Conservation (phyloP, 2,797 vertebrate genomes). For the Capromys pilorides region DNA sequence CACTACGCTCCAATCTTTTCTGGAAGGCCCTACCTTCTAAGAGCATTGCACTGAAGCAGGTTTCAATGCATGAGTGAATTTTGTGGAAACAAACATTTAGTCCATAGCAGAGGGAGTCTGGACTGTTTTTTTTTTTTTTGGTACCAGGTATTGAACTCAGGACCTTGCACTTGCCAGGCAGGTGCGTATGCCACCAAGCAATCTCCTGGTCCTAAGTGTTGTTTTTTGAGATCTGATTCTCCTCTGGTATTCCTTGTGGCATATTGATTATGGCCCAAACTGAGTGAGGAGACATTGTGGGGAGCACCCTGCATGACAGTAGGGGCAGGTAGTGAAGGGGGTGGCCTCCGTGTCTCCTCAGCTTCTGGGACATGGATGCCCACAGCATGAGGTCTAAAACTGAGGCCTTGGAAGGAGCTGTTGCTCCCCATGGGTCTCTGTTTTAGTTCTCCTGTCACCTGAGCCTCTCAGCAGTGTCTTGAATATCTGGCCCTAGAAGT, state of each 20-base stretch:
- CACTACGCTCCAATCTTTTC: neutral
- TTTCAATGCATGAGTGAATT: neutral
- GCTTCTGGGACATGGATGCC: neutral
- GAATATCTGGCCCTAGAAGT: neutral
- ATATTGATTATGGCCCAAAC: neutral
- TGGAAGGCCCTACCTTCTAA: neutral
- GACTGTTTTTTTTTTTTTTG: no score
- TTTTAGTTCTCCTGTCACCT: neutral
- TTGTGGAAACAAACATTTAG: neutral
- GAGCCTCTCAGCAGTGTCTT: neutral
- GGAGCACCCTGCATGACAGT: no score
- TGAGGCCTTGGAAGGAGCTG: no score
- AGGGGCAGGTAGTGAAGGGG: no score
- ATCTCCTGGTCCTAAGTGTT: neutral
- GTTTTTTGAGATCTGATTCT: neutral
- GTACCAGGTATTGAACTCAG: no score
- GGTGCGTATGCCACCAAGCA: no score
- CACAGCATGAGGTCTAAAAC: neutral
- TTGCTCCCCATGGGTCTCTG: neutral
- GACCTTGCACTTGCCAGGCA: no score
- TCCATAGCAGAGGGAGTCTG: neutral
- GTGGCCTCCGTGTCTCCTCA: neutral
- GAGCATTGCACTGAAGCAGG: neutral
- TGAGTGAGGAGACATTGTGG: rapidly evolving
- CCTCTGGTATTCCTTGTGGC: neutral